Conservation (phyloP, 2,797 vertebrate species). For the Hippoglossus hippoglossus region DNA sequence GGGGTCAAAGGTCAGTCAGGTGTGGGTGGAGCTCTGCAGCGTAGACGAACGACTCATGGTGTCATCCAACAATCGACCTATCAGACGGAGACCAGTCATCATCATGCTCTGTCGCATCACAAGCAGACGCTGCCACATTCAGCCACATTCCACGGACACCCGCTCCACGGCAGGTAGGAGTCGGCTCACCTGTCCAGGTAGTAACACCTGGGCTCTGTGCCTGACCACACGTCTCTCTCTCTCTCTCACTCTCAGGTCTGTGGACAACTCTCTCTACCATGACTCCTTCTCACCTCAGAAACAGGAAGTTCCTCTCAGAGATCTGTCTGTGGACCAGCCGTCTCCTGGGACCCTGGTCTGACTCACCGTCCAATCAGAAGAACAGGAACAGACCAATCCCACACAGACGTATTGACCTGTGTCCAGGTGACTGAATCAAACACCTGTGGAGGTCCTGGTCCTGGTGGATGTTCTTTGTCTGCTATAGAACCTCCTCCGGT, state of each 20-base stretch:
- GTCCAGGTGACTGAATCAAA: not conserved
- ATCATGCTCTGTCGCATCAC: constrained; percentile 42
- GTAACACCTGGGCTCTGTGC: not conserved
- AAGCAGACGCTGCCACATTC: constrained; percentile 86
- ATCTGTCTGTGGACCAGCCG: constrained; percentile 64
- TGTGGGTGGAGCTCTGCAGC: constrained; percentile 58
- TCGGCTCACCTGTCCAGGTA: not conserved
- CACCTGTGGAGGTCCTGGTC: not conserved
- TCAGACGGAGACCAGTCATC: constrained; percentile 50
- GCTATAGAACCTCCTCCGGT: too few species aligned
- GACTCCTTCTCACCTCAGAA: constrained; percentile 72
- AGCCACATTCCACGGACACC: constrained; percentile 89
- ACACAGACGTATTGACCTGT: constrained; percentile 21
- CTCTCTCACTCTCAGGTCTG: constrained; percentile 61
- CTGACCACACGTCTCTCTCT: constrained; percentile 13
- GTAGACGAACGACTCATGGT: constrained; percentile 69
- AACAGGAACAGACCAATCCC: constrained; percentile 3
- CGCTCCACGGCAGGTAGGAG: constrained; percentile 86
- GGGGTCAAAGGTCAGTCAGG: constrained; percentile 63
- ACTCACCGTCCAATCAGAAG: constrained; percentile 41
- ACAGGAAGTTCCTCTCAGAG: constrained; percentile 74
- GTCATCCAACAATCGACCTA: constrained; percentile 58
- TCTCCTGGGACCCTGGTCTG: constrained; percentile 84
- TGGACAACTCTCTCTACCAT: constrained; percentile 73
- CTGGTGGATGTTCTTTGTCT: not conserved